Conservation (phyloP, 2,797 vertebrate species). For the Tympanoctomys barrerae region DNA sequence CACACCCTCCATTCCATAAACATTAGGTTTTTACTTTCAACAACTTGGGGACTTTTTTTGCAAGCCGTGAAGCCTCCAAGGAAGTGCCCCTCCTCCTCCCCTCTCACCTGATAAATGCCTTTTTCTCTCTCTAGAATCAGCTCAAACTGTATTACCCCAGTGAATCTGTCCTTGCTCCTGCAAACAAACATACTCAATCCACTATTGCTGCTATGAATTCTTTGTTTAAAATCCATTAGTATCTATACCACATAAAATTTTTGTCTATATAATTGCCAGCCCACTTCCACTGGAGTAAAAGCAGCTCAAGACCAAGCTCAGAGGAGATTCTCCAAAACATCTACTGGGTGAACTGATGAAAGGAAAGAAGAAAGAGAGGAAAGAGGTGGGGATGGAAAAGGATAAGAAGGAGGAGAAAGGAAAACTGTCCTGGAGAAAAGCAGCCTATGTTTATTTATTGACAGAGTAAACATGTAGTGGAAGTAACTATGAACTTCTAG, state of each 20-base stretch:
- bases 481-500: background rate
- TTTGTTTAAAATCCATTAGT: background rate
- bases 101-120: background rate
- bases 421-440: background rate
- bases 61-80: background rate
- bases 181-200: background rate
- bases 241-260: background rate
- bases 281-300: background rate
- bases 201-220: background rate
- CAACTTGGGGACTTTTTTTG: background rate
- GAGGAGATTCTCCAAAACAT: background rate
- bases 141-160: background rate
- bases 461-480: background rate
- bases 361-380: background rate
- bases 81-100: background rate
- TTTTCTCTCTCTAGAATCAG: background rate
- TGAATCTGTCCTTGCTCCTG: background rate
- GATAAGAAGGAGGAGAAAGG: background rate
- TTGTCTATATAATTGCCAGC: background rate
- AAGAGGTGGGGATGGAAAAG: background rate
- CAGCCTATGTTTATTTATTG: background rate
- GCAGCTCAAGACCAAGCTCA: background rate
- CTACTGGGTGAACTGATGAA: background rate
- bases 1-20: background rate
- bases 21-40: background rate